Base-by-base conservation (phyloP, 2,888 invertebrate genomes). In the Tetropium fuscum region DNA sequence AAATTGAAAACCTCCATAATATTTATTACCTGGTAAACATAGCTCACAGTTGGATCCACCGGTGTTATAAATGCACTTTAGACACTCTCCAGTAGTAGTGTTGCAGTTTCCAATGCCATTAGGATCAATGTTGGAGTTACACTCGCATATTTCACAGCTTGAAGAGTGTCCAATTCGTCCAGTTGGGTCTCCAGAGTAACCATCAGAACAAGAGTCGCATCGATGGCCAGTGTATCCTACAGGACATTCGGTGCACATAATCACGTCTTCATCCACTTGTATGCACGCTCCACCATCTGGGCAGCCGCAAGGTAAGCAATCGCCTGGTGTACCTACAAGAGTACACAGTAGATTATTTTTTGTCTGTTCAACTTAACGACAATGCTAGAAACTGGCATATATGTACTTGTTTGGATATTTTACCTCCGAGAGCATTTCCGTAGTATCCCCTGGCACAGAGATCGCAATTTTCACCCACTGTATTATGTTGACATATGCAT, bases 51-150 rank as follows among this genome's bases (percentile, higher is more conserved):
- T 90, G 36, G 87, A 85, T 0, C 98, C 98, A 27, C 91, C 95
- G 0, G 98, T 98, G 75, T 96, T 96, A 82, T 95, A 94, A 69
- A 98, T 95, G 81, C 99, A 99, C 81, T 98, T 98, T 36, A 96
- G 84, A 83, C 99, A 99, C 76, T 95, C 94, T 15, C 98, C 98
- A 2, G 93, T 94, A 0, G 93, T 93, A n/a, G 95, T 88, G 81
- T 99, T 94, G 80, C 99, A 99, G 82, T 98, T 99, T 38, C 96
- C 96, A 5, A 99, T 95, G 1, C 95, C 97, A 79, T 99, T 99
- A 0, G 91, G 89, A 78, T 97, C 96, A 16, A 95, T 94, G 76
- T 98, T 98, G 18, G 92, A 91, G 75, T 95, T 97, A 77, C 98
- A 99, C 68, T 94, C 92, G 78, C 98, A 99, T 32, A 89, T 88